Conservation (phyloP, 1,140 invertebrate genomes). For the Lepidurus arcticus region DNA sequence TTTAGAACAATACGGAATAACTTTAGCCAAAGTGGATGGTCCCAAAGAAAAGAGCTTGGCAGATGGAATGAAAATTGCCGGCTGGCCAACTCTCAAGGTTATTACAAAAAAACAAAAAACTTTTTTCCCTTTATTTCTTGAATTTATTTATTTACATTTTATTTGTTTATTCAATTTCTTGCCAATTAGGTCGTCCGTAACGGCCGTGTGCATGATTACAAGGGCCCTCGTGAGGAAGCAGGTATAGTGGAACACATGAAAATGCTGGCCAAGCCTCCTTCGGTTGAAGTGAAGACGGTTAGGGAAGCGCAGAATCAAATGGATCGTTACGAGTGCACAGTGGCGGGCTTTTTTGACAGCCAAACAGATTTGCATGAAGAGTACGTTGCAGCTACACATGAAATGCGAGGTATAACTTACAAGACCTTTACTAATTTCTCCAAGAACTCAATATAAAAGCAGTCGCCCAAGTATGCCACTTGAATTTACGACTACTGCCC, state of each 20-base stretch:
- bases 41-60: slow-evolving; percentile 45
- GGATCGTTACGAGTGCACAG: slow-evolving; percentile 47
- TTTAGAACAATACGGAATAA: slow-evolving; percentile 44
- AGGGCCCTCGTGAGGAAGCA: slow-evolving; percentile 49
- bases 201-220: slow-evolving; percentile 49
- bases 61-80: slow-evolving; percentile 45
- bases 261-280: slow-evolving; percentile 50
- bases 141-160: not conserved
- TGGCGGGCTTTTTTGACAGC: slow-evolving; percentile 54
- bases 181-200: slow-evolving; percentile 46
- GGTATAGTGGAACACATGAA: slow-evolving; percentile 51
- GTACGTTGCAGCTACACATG: slow-evolving; percentile 52
- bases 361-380: slow-evolving; percentile 46
- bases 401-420: slow-evolving; percentile 43
- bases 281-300: slow-evolving; percentile 44
- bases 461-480: not conserved
- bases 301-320: slow-evolving; percentile 48
- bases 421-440: not conserved
- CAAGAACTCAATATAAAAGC: not conserved
- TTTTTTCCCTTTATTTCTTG: not conserved
- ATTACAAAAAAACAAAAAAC: too few species aligned
- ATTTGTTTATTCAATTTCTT: not conserved
- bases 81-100: slow-evolving; percentile 48
- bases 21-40: slow-evolving; percentile 51
- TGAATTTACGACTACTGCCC: not conserved